Base-by-base conservation (phyloP, 2,888 invertebrate genomes). In the Allacma fusca region DNA sequence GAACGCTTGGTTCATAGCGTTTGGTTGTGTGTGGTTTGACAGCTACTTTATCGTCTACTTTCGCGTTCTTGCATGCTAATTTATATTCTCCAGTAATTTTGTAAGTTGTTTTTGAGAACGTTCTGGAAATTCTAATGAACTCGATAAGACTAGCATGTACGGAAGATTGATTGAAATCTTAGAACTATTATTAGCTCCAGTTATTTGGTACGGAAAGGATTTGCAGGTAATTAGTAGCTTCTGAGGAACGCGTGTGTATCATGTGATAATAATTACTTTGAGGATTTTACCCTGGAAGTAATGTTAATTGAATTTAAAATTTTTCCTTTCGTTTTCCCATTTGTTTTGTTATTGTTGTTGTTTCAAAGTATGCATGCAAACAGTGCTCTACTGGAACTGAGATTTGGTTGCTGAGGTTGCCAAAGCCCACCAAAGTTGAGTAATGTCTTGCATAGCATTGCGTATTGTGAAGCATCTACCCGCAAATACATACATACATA, bases 361-460 rank as follows among this genome's bases (percentile, higher is more conserved):
- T 13, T 9, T 40, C 4, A 4, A 50, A n/a, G 50, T 50, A 50
- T 16, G 19, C n/a, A 50, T 50, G 16, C 9, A 50, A 13, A 50
- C 19, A 5, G 19, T 50, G n/a, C 19, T 19, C 1, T 50, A n/a
- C 50, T 50, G 50, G 50, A 50, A 50, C 50, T 19, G 50, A n/a
- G 50, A 50, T 50, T 50, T 50, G 19, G 50, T 16, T 12, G 19
- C 16, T 50, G n/a, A 19, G 16, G 50, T 19, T 50, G 50, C 9
- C 50, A 50, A 50, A 50, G n/a, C 50, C 50, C 50, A 50, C 50
- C 50, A 50, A n/a, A 50, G 50, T 50, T 50, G 50, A 19, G 16
- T 50, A 19, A 34, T 4, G 9, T 34, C 4, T 34, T 7, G 34
- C 34, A 7, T 4, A 34, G 34, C 34, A 34, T 9, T 34, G n/a